These are phyloP conservation scores for Chrysogorgia sp. DNA, from an alignment of 92 coral and sea anemone species.

Conservation along the genomic window DNA sequence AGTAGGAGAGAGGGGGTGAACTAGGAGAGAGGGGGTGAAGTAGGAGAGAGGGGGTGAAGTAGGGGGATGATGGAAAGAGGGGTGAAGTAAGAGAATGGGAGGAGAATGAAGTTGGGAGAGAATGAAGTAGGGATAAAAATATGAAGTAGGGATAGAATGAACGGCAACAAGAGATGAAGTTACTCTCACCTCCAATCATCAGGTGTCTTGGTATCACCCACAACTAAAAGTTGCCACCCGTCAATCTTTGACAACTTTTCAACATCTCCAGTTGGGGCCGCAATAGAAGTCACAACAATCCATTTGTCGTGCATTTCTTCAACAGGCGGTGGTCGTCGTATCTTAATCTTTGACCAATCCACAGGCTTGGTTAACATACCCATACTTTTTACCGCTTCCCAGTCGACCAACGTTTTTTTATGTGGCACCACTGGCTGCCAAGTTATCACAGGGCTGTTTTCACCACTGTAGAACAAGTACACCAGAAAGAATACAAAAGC, in stretches of 20 bases:
- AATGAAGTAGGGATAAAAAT: no score
- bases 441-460: not conserved
- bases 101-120: no score
- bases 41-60: no score
- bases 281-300: slow-evolving; percentile 42
- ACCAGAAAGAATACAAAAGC: not conserved
- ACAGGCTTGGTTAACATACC: not conserved
- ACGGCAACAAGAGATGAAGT: no score
- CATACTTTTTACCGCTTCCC: not conserved
- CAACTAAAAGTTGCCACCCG: slow-evolving; percentile 43
- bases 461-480: not conserved
- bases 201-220: slow-evolving; percentile 40
- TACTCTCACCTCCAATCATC: slow-evolving; percentile 11
- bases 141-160: no score
- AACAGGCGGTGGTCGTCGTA: not conserved
- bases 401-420: slow-evolving; percentile 23
- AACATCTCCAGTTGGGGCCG: slow-evolving; percentile 34
- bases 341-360: slow-evolving; percentile 35
- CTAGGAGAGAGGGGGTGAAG: no score
- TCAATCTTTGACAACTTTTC: slow-evolving; percentile 10
- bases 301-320: slow-evolving; percentile 31
- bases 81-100: no score
- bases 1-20: no score
- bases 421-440: not conserved
- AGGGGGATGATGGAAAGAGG: no score